phyloP scores from a whole-genome alignment of 2,797 vertebrate genomes.

The Intellagama lesueurii region DNA sequence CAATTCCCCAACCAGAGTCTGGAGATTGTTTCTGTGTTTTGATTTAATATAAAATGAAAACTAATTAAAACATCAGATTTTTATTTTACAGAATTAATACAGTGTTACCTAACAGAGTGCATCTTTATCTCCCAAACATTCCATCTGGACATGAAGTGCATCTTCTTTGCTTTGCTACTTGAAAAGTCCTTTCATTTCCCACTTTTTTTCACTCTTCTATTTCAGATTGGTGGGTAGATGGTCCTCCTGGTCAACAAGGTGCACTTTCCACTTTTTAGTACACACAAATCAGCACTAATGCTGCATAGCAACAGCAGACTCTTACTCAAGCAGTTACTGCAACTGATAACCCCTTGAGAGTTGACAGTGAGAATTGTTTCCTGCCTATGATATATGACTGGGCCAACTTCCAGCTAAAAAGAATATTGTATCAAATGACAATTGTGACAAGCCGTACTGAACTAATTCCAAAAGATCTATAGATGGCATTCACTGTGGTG shows the following conservation, averaged over 20 bases:
- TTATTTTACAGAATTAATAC: not conserved
- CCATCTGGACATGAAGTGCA: not conserved
- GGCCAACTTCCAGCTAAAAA: not conserved
- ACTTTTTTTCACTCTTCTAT: not conserved
- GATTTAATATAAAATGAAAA: conserved; percentile 35
- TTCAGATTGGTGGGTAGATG: not conserved
- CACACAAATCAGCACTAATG: not conserved
- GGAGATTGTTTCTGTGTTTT: conserved; percentile 14
- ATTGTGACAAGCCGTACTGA: not conserved
- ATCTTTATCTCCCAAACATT: conserved; percentile 35
- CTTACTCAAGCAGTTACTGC: not conserved
- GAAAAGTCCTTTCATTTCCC: not conserved
- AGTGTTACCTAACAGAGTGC: not conserved
- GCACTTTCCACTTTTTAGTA: not conserved
- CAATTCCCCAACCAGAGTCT: conserved; percentile 3
- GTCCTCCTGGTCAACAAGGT: not conserved
- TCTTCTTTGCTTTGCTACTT: not conserved
- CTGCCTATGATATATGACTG: not conserved
- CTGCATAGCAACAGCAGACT: not conserved
- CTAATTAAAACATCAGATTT: not conserved
- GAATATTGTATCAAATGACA: not conserved
- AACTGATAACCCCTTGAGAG: not conserved
- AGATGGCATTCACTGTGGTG: not conserved
- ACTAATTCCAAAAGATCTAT: not conserved
- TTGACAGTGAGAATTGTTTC: not conserved